These are phyloP conservation scores for Melolontha melolontha DNA, from an alignment of 2,888 invertebrate species.

Conservation along the genomic window DNA sequence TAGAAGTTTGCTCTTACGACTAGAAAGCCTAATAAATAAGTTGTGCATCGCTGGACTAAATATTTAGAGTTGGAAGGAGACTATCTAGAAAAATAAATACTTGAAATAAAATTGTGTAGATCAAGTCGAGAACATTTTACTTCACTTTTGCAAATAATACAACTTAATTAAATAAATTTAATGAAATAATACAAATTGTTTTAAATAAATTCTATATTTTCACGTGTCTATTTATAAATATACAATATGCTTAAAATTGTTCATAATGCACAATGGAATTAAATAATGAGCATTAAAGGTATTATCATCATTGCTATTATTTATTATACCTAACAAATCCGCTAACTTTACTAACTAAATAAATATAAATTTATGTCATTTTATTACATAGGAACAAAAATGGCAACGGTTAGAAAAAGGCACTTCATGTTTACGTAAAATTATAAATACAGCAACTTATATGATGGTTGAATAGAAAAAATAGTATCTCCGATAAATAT, in stretches of 20 bases:
- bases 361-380: slow-evolving; percentile 27
- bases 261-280: slow-evolving; percentile 30
- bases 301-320: slow-evolving; percentile 12
- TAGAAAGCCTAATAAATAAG: no score
- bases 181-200: slow-evolving; percentile 6
- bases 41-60: no score
- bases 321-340: not conserved
- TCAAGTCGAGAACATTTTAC: no score
- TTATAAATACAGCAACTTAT: slow-evolving; percentile 6
- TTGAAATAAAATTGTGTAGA: no score
- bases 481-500: no score
- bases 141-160: no score
- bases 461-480: not conserved
- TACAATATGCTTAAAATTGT: slow-evolving; percentile 21
- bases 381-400: slow-evolving; percentile 33
- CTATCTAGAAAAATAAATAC: no score
- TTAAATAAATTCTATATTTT: slow-evolving; percentile 29
- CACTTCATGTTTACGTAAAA: slow-evolving; percentile 16
- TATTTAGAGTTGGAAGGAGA: no score
- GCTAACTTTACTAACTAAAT: slow-evolving; percentile 16
- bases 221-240: slow-evolving; percentile 17
- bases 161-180: no score
- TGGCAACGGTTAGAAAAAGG: slow-evolving; percentile 34
- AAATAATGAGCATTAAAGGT: slow-evolving; percentile 34
- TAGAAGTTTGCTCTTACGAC: no score